Conservation (phyloP, 2,888 invertebrate genomes). For the Napeogenes sylphis region DNA sequence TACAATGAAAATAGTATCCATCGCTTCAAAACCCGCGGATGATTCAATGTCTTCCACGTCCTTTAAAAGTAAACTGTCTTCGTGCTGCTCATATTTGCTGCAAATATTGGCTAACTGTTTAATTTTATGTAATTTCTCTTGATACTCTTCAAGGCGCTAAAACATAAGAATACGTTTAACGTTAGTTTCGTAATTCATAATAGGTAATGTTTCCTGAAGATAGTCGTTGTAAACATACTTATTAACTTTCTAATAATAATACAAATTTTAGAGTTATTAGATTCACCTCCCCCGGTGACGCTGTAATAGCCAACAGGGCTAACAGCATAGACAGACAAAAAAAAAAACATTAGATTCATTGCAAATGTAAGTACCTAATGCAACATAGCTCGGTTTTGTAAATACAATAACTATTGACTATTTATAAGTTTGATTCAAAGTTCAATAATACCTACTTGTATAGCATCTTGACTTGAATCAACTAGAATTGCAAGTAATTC, state of each 20-base stretch:
- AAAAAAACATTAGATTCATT: too few relatives aligned
- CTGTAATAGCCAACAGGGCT: too few relatives aligned
- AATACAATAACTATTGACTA: too few relatives aligned
- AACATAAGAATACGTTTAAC: slow-evolving; percentile 25
- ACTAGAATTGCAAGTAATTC: slow-evolving; percentile 79
- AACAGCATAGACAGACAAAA: too few relatives aligned
- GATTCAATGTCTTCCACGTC: slow-evolving; percentile 40
- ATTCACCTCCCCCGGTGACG: too few relatives aligned
- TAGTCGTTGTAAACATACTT: too few relatives aligned
- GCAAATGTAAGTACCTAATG: too few relatives aligned
- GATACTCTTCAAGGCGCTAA: slow-evolving; percentile 72
- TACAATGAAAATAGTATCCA: slow-evolving; percentile 64
- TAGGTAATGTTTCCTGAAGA: neutral
- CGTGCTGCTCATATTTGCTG: slow-evolving; percentile 80
- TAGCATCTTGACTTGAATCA: slow-evolving; percentile 78
- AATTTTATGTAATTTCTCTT: slow-evolving; percentile 78
- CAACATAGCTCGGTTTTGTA: too few relatives aligned
- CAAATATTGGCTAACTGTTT: slow-evolving; percentile 80
- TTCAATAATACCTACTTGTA: slow-evolving; percentile 55
- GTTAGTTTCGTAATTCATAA: neutral
- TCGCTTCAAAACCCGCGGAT: slow-evolving; percentile 50
- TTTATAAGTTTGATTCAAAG: too few relatives aligned
- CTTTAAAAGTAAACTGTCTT: slow-evolving; percentile 61
- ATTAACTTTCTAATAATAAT: too few relatives aligned
- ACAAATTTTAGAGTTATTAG: too few relatives aligned